A percentile compares a stretch with the other conserved stretches of the same genome.
These are phyloP conservation scores for Dolichotis patagonum DNA, from an alignment of 2,113 vertebrate species.

Conservation along the genomic window DNA sequence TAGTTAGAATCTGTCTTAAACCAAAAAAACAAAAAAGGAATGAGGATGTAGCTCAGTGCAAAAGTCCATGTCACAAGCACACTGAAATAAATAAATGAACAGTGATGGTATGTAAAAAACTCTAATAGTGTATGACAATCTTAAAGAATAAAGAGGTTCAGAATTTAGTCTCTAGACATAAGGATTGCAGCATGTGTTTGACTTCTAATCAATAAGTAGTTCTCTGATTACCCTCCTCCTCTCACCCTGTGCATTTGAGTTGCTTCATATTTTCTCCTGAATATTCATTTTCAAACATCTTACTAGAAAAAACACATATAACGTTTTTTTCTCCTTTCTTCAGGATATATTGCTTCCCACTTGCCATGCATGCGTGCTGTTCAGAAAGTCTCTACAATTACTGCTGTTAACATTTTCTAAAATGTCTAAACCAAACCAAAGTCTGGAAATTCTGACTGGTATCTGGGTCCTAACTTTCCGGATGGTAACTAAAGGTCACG, in stretches of 20 bases:
- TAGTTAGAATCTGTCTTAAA: not conserved
- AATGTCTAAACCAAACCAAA: slow-evolving; percentile 81
- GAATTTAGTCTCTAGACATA: slow-evolving; percentile 42
- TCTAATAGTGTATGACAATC: not conserved
- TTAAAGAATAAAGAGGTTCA: slow-evolving; percentile 37
- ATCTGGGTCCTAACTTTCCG: slow-evolving; percentile 83
- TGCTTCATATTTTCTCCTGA: slow-evolving; percentile 50
- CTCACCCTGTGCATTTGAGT: slow-evolving; percentile 58
- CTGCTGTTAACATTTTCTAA: slow-evolving; percentile 72
- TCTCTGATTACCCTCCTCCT: slow-evolving; percentile 20
- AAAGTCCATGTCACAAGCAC: not conserved
- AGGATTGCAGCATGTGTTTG: not conserved
- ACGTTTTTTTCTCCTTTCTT: not conserved
- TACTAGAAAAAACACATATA: slow-evolving; percentile 61
- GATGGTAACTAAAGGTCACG: slow-evolving; percentile 85
- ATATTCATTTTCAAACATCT: slow-evolving; percentile 67
- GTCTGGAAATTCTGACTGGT: slow-evolving; percentile 85
- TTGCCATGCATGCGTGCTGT: slow-evolving; percentile 58
- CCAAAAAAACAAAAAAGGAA: not conserved
- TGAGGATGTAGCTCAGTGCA: not conserved
- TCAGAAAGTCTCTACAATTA: slow-evolving; percentile 70
- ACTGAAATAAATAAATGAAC: slow-evolving; percentile 16
- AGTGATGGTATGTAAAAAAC: not conserved
- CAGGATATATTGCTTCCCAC: slow-evolving; percentile 52
- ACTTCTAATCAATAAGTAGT: slow-evolving; percentile 22